Base-by-base conservation (phyloP, 2,113 vertebrate genomes). In the Poecilia latipinna region DNA sequence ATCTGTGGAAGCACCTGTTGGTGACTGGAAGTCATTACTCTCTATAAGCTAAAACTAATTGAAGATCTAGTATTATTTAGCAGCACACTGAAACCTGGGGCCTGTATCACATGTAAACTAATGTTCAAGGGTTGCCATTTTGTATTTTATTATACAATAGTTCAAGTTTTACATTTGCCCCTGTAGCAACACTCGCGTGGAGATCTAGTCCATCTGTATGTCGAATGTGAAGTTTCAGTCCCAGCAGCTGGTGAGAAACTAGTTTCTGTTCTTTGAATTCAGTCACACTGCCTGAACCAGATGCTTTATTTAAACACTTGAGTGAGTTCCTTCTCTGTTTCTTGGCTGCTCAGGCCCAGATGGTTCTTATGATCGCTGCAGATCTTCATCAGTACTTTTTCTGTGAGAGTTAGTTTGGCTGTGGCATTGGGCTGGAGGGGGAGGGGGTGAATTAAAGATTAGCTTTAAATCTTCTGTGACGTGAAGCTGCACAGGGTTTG, bases 191-290 rank as follows among this genome's bases (percentile, higher is more conserved):
- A 19, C 4, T 48, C 5, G 17, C 4, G 17, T 48, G 44, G 5
- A 48, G 44, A 19, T 5, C 17, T 19, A n/a, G 22, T n/a, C 4
- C 22, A 7, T n/a, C 22, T 54, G 6, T 54, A 24, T 54, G 24
- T 54, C 22, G 51, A 8, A 8, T 54, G 51, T 54, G 8, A 24
- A n/a, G 8, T 54, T 54, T 54, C 51, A 54, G 51, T 54, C 51
- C 22, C 51, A 54, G 19, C 51, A 54, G 17, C 51, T 54, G 51
- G 15, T 54, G 51, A 54, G 24, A 24, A 22, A 24, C 6, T 22
- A 54, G 67, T 44, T 80, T 67, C 39, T 44, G 12, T 67, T 67
- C 24, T 66, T 42, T 67, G 13, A 17, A 44, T 72, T 63, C 7
- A 61, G 28, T 22, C 12, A 26, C 19, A 3, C 11, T 61, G 65